These are phyloP conservation scores for Indri indri DNA, from an alignment of 2,113 vertebrate species.

Conservation along the genomic window DNA sequence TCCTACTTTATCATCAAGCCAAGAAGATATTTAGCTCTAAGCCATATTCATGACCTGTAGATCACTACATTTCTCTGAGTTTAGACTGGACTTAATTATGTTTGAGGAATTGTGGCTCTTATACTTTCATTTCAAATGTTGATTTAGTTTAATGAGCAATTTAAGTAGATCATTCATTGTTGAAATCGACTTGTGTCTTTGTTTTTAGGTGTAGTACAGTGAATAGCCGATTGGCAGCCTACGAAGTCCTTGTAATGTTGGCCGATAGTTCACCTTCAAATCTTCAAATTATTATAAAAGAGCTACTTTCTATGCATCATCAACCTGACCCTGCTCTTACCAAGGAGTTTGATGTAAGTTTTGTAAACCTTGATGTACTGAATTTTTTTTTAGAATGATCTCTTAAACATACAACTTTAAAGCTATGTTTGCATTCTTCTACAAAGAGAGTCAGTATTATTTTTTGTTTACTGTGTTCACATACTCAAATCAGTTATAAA, in stretches of 20 bases:
- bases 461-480: not conserved
- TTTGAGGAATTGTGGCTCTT: not conserved
- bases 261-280: conserved; percentile 97
- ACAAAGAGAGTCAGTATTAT: not conserved
- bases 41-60: not conserved
- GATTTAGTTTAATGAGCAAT: not conserved
- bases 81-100: not conserved
- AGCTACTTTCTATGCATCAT: conserved; percentile 98
- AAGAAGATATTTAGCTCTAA: not conserved
- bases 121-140: conserved; percentile 23
- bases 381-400: not conserved
- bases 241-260: conserved; percentile 98
- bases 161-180: not conserved
- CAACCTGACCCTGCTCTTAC: conserved; percentile 96
- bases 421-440: not conserved
- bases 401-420: not conserved
- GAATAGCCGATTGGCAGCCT: conserved; percentile 96
- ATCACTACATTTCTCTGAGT: not conserved
- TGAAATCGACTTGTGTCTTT: conserved; percentile 45
- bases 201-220: conserved; percentile 94
- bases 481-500: not conserved
- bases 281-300: conserved; percentile 94
- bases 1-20: not conserved
- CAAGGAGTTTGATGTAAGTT: conserved; percentile 97
- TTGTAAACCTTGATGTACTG: not conserved